These are phyloP conservation scores for Mythimna impura DNA, from an alignment of 2,888 invertebrate genomes.

Conservation along the genomic window DNA sequence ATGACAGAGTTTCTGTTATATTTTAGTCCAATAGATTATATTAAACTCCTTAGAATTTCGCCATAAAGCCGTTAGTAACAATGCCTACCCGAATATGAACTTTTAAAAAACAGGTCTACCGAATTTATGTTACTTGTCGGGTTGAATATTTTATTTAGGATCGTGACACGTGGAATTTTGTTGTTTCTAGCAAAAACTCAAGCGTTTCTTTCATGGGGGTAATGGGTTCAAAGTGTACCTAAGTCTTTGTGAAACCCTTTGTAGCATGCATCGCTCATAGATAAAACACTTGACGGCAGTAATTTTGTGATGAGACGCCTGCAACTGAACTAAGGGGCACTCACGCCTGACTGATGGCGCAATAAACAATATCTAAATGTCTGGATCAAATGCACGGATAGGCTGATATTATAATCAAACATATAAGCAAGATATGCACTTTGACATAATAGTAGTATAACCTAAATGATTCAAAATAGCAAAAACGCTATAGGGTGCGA, in stretches of 20 bases:
- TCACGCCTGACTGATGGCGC: constrained; percentile 7
- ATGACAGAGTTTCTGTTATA: background rate
- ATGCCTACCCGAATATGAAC: no score
- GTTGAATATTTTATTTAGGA: no score
- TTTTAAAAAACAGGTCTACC: no score
- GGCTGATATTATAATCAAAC: background rate
- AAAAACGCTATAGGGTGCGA: background rate
- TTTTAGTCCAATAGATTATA: background rate
- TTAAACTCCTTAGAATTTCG: background rate
- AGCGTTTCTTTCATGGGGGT: background rate
- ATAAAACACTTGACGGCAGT: constrained; percentile 10
- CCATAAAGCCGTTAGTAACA: no score
- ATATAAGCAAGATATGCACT: background rate
- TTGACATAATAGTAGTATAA: background rate
- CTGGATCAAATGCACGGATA: background rate
- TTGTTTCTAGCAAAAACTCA: background rate
- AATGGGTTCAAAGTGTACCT: background rate
- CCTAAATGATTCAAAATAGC: background rate
- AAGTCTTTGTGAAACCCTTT: background rate
- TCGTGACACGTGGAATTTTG: background rate
- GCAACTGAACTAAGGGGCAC: constrained; percentile 20
- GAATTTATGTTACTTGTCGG: no score
- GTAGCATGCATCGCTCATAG: background rate
- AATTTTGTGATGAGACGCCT: constrained; percentile 7
- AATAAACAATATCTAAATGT: constrained; percentile 13